Base-by-base conservation (phyloP, 2,888 invertebrate genomes). In the Galeopsomyia nigrocyanea region DNA sequence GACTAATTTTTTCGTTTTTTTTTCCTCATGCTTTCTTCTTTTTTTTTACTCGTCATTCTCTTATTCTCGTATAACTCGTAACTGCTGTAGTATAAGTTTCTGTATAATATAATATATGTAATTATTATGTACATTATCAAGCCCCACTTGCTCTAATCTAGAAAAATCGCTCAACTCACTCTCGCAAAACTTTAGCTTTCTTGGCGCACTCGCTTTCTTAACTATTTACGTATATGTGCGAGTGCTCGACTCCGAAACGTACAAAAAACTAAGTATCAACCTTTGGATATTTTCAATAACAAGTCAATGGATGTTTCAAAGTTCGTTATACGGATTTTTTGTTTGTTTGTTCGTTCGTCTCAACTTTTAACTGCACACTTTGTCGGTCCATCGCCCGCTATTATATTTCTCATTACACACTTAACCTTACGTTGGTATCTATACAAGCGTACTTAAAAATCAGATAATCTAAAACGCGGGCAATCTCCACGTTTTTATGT, bases 201-300 rank as follows among this genome's bases (percentile, higher is more conserved):
- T 72, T 73, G 39, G 61, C 76, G 56, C 75, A 76, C 75, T 73
- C 71, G 68, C 65, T 79, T 74, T 61, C 68, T 76, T 71, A 71
- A 76, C 68, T 78, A 74, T 75, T 79, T 83, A 82, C 83, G 83
- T 84, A 84, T 82, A 81, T 82, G 78, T 80, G 81, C 80, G 79
- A 80, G 79, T 81, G 80, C 78, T 72, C 76, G 77, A 78, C 78
- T 78, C 74, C 74, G 74, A 80, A 82, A 81, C 74, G 76, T 81
- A 79, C 78, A 79, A 78, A 76, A 82, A 81, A 78, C 78, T 80
- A 80, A 78, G 77, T 79, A 78, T 78, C 77, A 78, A 79, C 76
- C 78, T 78, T 78, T 77, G 75, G 75, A 77, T 79, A 77, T 78
- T 74, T 39, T 74, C 26, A 61, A 62, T 74, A 78, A 77, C 77